Percentiles rank a stretch among this genome's conserved stretches.
These are phyloP conservation scores for Chaetorhynchus papuensis DNA, from an alignment of 2,113 vertebrate genomes.

Conservation along the genomic window DNA sequence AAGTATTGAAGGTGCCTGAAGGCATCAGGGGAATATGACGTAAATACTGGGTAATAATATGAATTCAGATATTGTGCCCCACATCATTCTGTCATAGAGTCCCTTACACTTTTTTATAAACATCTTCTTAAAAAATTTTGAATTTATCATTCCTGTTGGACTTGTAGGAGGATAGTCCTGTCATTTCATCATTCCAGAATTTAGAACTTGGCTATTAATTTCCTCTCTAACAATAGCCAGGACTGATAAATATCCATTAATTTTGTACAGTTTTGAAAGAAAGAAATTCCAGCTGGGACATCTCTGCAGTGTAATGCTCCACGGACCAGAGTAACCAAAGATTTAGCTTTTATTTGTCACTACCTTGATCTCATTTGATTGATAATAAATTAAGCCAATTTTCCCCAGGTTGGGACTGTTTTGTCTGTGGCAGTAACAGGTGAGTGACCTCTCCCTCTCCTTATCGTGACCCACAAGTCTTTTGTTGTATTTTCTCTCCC, in stretches of 20 bases:
- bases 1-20: not conserved
- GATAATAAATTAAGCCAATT: not conserved
- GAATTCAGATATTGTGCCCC: not conserved
- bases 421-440: not conserved
- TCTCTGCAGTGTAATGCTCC: not conserved
- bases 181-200: not conserved
- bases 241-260: not conserved
- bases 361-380: not conserved
- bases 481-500: not conserved
- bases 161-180: not conserved
- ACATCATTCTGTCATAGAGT: not conserved
- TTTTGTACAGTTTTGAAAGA: not conserved
- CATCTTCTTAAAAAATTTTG: not conserved
- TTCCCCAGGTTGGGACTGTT: not conserved
- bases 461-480: fast-evolving
- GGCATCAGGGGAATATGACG: not conserved
- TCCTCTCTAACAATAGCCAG: not conserved
- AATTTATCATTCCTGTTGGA: not conserved
- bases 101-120: not conserved
- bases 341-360: not conserved
- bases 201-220: not conserved
- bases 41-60: not conserved
- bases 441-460: not conserved
- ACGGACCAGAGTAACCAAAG: not conserved
- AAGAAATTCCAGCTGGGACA: not conserved